These are phyloP conservation scores for Pasiphila rectangulata DNA, from an alignment of 2,888 invertebrate genomes.

Conservation along the genomic window DNA sequence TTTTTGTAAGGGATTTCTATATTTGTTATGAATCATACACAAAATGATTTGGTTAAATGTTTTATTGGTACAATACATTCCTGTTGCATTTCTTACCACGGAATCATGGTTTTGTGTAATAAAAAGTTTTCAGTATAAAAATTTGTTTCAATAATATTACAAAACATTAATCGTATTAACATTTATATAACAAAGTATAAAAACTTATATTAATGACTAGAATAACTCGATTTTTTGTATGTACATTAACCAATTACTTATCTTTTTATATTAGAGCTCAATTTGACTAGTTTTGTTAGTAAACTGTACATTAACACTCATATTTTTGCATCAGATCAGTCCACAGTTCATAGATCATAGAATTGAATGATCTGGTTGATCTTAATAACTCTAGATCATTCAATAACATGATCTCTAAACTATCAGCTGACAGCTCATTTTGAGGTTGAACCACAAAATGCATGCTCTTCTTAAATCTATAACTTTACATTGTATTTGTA, in stretches of 20 bases:
- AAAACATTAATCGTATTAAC: conserved; percentile 39
- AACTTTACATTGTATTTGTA: not conserved
- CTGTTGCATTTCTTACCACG: conserved; percentile 52
- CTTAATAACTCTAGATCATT: not conserved
- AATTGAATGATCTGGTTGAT: not conserved
- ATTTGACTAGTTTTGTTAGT: conserved; percentile 60
- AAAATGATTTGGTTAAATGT: conserved; percentile 58
- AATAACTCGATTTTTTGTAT: conserved; percentile 50
- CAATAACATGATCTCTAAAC: not conserved
- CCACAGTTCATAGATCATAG: not conserved
- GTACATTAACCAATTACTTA: conserved; percentile 24
- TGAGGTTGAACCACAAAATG: not conserved
- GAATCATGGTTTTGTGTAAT: conserved; percentile 52
- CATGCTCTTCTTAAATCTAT: not conserved
- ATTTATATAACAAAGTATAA: conserved; percentile 51
- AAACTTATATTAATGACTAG: conserved; percentile 70
- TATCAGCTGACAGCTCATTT: not conserved
- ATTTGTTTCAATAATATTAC: conserved; percentile 32
- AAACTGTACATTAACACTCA: conserved; percentile 8
- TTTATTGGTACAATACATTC: conserved; percentile 73
- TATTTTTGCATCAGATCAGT: conserved; percentile 2
- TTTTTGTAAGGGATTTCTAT: conserved; percentile 38
- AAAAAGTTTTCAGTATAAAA: conserved; percentile 62
- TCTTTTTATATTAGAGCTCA: conserved; percentile 52
- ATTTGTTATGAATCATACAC: conserved; percentile 44